These are phyloP conservation scores for Cryptoleucopteryx plumbea DNA, from an alignment of 2,113 vertebrate species.

Conservation along the genomic window DNA sequence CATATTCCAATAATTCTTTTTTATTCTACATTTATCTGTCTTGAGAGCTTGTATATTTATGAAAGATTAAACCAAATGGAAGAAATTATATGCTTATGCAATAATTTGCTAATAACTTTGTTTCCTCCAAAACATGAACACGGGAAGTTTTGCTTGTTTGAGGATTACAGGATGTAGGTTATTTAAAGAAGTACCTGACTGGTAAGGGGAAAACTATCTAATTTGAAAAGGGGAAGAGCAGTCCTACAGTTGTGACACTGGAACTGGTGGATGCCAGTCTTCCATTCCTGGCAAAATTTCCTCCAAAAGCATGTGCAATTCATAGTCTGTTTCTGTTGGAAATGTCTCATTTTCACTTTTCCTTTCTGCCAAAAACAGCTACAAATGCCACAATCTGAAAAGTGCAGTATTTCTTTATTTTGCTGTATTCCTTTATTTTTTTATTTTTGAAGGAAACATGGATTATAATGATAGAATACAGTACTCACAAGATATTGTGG, in stretches of 20 bases:
- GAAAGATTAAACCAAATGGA: background rate
- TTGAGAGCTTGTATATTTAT: background rate
- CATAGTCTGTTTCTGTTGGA: background rate
- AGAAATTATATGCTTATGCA: background rate
- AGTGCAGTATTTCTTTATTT: background rate
- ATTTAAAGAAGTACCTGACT: background rate
- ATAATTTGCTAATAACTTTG: background rate
- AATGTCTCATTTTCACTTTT: background rate
- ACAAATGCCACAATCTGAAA: background rate
- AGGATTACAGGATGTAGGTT: background rate
- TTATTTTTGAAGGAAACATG: background rate
- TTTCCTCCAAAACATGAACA: background rate
- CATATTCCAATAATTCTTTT: background rate
- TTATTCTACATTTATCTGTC: background rate
- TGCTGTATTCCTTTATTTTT: background rate
- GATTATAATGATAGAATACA: background rate
- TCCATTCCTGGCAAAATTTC: background rate
- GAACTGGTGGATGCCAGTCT: background rate
- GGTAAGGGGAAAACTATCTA: background rate
- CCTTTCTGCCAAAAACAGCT: background rate
- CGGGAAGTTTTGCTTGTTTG: background rate
- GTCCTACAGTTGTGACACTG: background rate
- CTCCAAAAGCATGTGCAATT: background rate
- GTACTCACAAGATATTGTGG: background rate
- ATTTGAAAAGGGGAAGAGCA: background rate